These are phyloP conservation scores for Arrhamphus sclerolepis DNA, from an alignment of 2,797 vertebrate genomes.

Conservation along the genomic window DNA sequence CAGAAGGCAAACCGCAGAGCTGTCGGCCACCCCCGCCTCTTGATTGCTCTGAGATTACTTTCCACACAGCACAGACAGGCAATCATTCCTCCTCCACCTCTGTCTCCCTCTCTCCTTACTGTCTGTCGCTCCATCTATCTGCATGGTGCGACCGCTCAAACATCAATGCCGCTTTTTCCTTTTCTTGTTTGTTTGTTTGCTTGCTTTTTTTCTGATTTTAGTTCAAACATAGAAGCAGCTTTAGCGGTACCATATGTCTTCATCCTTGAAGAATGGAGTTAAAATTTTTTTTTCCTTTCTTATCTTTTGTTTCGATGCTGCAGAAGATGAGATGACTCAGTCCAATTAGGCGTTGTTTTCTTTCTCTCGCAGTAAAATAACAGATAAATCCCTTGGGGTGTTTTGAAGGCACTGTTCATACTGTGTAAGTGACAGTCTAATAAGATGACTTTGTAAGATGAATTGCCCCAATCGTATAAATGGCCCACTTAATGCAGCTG, in stretches of 20 bases:
- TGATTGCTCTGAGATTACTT: constrained; percentile 78
- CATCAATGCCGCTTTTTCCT: constrained; percentile 12
- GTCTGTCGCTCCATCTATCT: constrained; percentile 53
- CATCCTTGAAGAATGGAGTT: constrained; percentile 16
- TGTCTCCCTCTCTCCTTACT: constrained; percentile 32
- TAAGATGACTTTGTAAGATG: constrained; percentile 81
- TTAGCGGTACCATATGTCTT: constrained; percentile 13
- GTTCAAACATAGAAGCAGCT: constrained; percentile 27
- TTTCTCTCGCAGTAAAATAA: constrained; percentile 72
- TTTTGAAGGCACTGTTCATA: constrained; percentile 78
- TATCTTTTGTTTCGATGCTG: constrained; percentile 56
- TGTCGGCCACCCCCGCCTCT: constrained; percentile 62
- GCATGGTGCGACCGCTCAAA: constrained; percentile 42
- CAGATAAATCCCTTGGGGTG: constrained; percentile 74
- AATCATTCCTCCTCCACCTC: constrained; percentile 67
- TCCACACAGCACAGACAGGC: constrained; percentile 66
- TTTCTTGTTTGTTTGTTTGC: not conserved
- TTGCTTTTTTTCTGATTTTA: not conserved
- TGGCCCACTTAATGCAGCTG: constrained; percentile 80
- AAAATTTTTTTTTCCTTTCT: constrained; percentile 10
- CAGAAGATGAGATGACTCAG: constrained; percentile 74
- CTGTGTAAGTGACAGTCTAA: constrained; percentile 80
- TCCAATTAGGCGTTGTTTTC: constrained; percentile 79
- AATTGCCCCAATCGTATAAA: constrained; percentile 79
- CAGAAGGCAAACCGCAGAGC: constrained; percentile 60